Base-by-base conservation (phyloP, 2,797 vertebrate species). In the Smutsia temminckii region DNA sequence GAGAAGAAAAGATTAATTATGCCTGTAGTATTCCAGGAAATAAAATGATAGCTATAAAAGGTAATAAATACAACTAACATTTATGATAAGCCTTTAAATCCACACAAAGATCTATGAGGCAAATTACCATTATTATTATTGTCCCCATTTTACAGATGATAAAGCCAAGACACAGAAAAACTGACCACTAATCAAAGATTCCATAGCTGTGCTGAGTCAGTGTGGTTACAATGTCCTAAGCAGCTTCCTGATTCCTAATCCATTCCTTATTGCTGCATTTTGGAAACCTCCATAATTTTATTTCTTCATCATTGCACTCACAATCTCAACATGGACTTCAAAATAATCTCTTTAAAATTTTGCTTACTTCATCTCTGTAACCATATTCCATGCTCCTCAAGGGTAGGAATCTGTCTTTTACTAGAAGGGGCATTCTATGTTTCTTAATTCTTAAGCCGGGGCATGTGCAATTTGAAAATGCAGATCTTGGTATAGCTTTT, bases 21-120 rank as follows among this genome's bases (percentile, higher is more conserved):
- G 66, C 8, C 37, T 78, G 46, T 34, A 80, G 23, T 17, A 85
- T 63, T 83, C 27, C 55, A 94, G 18, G 23, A 96, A 93, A 74
- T 61, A 20, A 91, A 92, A 92, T 75, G 34, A 74, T 51, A 93
- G 3, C 27, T 66, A 49, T 34, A 69, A 55, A 93, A 78, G 8
- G 85, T 72, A 89, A 93, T 85, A 95, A 92, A 81, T 72, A 42
- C 4, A 86, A 16, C 25, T 81, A 93, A 81, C 2, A 83, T 75
- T 74, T 84, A 72, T 75, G 17, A 37, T 29, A 46, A 68, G 16
- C 63, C 23, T 57, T 94, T 74, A 74, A 80, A 89, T 80, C 25
- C 40, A 71, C 5, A 80, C 57, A 74, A 29, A 4, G 53, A 63
- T 81, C 8, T 78, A 40, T 55, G 29, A 90, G 20, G 9, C 29